Base-by-base conservation (phyloP, 1,140 invertebrate genomes). In the Drosophila sproati region DNA sequence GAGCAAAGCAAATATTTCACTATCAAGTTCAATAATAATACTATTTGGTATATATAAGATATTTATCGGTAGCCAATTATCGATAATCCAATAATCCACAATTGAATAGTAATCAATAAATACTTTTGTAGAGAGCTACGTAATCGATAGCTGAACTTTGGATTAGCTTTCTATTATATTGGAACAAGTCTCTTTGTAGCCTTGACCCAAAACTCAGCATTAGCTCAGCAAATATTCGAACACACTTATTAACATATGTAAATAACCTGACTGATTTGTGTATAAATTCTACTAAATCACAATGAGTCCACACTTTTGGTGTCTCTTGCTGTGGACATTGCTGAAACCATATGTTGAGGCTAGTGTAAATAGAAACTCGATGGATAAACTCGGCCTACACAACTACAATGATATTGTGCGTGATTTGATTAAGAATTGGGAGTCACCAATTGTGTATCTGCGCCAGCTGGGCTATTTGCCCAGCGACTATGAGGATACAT, bases 371-470 rank as follows among this genome's bases (percentile, higher is more conserved):
- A 73, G 35, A 35, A 35, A 61, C 0, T 31, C 54, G 0, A 47
- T 45, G 7, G 39, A 29, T 28, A 68, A 31, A 4, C 34, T 64
- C 34, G 70, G 51, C 6, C 32, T 74, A 1, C 34, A 48, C 0
- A 31, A 50, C 0, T 86, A 82, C 28, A 71, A 80, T 60, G 69
- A 47, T 5, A 64, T 90, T 37, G 73, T 90, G 5, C 59, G 55
- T 0, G 71, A 83, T 50, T 50, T 91, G 51, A 86, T 91, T 10
- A 78, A 61, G 51, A 78, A 68, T 47, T 91, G 87, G 87, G 79
- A 91, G 32, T 73, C 80, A 0, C 87, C 87, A 1, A 79, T 91
- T 29, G 63, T 68, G 0, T 91, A 78, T 31, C 45, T 91, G 5
- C 61, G 61, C 5, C 54, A 64, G 3, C 41, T 64, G 2, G 87